A percentile compares a stretch with the other conserved stretches of the same genome.
Conservation (phyloP, 1,140 invertebrate genomes). For the Solenopsis fugax region DNA sequence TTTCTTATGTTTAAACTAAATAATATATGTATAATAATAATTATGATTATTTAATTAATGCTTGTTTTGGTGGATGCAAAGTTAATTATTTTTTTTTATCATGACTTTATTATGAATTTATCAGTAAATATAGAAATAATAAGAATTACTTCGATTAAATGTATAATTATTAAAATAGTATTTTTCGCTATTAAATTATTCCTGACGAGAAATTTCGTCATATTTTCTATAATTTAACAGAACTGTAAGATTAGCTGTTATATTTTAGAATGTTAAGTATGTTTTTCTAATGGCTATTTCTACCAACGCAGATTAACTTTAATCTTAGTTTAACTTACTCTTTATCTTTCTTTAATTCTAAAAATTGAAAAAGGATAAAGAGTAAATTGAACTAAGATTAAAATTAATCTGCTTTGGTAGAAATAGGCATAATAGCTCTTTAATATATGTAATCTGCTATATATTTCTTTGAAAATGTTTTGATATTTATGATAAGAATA, state of each 20-base stretch:
- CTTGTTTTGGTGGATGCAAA: background rate
- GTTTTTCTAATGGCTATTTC: too few species aligned
- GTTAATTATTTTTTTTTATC: background rate
- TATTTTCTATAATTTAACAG: background rate
- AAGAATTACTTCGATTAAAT: background rate
- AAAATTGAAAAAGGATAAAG: too few species aligned
- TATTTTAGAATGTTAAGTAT: background rate
- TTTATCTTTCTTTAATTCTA: too few species aligned
- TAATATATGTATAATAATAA: constrained; percentile 10
- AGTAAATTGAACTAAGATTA: too few species aligned
- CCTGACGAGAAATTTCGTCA: background rate
- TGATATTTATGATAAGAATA: background rate
- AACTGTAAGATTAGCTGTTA: background rate
- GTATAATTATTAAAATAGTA: background rate
- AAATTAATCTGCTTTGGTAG: too few species aligned
- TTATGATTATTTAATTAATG: background rate
- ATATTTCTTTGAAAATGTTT: background rate
- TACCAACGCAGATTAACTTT: too few species aligned
- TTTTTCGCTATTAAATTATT: background rate
- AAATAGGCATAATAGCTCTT: too few species aligned
- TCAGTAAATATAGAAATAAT: too few species aligned
- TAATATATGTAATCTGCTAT: too few species aligned
- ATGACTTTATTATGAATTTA: background rate
- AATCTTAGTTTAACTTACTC: too few species aligned
- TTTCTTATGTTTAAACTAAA: background rate